phyloP scores from a whole-genome alignment of 1,140 invertebrate species.

The Aphis gossypii region DNA sequence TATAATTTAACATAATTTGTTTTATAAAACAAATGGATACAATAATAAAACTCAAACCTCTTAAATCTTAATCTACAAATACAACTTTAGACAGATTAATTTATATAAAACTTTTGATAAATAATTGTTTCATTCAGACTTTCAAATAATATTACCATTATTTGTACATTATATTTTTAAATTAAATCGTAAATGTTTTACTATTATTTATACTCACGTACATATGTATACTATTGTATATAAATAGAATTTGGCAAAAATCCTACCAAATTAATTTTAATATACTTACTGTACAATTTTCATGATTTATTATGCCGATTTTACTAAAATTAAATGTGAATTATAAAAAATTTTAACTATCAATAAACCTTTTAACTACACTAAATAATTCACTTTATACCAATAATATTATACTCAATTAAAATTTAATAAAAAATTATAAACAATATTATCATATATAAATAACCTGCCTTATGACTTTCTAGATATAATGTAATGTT shows the following conservation, averaged over 20 bases:
- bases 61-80: neutral
- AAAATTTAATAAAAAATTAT: neutral
- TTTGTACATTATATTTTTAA: neutral
- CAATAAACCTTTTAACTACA: neutral
- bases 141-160: neutral
- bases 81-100: neutral
- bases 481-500: neutral
- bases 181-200: slow-evolving; percentile 17
- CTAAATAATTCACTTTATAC: neutral
- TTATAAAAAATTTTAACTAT: neutral
- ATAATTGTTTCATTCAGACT: neutral
- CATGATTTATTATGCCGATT: neutral
- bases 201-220: neutral
- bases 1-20: neutral
- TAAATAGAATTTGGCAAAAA: slow-evolving; percentile 22
- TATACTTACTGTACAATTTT: neutral
- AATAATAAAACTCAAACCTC: neutral
- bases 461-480: neutral
- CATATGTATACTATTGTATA: neutral
- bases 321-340: neutral
- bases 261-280: neutral
- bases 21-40: neutral
- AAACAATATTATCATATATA: neutral
- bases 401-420: neutral
- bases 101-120: neutral